phyloP scores from a whole-genome alignment of 2,797 vertebrate species.

The Tympanoctomys barrerae region DNA sequence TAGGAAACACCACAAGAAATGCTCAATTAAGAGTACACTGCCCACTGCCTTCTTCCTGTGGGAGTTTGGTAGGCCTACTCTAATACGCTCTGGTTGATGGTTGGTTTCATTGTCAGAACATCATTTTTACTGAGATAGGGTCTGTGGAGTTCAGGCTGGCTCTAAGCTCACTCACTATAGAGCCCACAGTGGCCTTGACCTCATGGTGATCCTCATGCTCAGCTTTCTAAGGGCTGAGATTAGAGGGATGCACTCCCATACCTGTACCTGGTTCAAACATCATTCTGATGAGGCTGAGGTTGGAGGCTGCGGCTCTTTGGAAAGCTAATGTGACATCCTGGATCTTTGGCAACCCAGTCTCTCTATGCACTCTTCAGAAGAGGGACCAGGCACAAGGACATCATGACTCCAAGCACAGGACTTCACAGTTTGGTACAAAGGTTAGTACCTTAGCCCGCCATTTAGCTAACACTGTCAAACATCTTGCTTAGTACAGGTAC shows the following conservation, averaged over 20 bases:
- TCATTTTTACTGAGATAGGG: not conserved
- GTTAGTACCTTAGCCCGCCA: not conserved
- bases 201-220: not conserved
- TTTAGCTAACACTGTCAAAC: not conserved
- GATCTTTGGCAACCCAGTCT: not conserved
- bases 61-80: not conserved
- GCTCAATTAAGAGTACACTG: not conserved
- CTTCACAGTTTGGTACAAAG: not conserved
- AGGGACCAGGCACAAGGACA: not conserved
- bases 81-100: not conserved
- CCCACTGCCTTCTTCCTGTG: not conserved
- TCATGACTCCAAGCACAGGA: not conserved
- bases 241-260: not conserved
- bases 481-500: not conserved
- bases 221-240: not conserved
- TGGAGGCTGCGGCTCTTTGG: not conserved
- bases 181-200: not conserved
- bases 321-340: not conserved
- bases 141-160: not conserved
- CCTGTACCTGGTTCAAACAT: not conserved
- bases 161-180: not conserved
- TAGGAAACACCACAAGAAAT: not conserved
- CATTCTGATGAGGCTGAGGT: not conserved
- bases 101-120: not conserved
- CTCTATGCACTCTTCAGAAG: not conserved